Conservation (phyloP, 2,888 invertebrate species). For the Eristalinus sepulchralis region DNA sequence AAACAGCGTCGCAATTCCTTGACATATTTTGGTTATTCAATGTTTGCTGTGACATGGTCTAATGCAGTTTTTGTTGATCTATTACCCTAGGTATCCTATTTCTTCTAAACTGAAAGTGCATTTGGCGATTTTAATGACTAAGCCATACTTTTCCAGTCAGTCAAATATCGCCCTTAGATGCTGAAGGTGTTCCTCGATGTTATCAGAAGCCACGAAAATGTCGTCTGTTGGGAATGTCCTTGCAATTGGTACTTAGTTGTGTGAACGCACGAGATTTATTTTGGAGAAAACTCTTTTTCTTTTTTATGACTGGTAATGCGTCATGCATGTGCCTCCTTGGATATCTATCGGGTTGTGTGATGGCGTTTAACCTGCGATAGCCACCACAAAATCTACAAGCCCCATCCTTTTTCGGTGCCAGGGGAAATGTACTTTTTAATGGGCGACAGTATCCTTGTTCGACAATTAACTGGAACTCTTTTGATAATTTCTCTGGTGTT, state of each 20-base stretch:
- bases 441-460: not conserved
- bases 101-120: not conserved
- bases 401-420: not conserved
- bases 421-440: not conserved
- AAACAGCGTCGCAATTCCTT: conserved; percentile 62
- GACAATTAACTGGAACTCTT: not conserved
- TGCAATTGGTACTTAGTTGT: no score
- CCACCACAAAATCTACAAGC: conserved; percentile 3
- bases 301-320: not conserved
- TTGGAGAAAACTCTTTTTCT: not conserved
- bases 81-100: not conserved
- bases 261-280: not conserved
- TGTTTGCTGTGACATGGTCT: not conserved
- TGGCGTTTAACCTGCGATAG: conserved; percentile 10
- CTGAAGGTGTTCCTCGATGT: conserved; percentile 62
- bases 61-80: not conserved
- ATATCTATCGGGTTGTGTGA: conserved; percentile 7
- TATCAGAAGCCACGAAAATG: conserved; percentile 73
- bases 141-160: conserved; percentile 64
- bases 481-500: not conserved
- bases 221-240: conserved; percentile 68
- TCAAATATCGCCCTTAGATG: conserved; percentile 70
- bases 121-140: conserved; percentile 10
- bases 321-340: not conserved
- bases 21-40: no score